phyloP scores from a whole-genome alignment of 2,797 vertebrate species.

The Etheostoma nigrum region DNA sequence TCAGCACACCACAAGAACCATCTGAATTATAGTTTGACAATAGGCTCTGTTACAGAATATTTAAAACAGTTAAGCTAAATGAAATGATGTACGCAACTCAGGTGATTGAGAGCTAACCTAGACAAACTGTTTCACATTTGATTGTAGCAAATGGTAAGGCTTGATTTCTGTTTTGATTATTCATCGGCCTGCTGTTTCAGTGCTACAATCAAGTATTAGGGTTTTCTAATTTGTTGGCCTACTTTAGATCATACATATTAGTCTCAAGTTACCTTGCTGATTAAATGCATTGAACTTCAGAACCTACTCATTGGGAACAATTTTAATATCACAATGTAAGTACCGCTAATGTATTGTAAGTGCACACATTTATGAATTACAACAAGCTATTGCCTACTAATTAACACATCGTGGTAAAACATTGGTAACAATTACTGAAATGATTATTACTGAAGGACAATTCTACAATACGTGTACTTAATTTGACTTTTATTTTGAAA shows the following conservation, averaged over 20 bases:
- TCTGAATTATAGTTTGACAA: neutral
- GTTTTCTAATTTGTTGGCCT: neutral
- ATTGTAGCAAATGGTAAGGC: neutral
- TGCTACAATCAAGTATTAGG: neutral
- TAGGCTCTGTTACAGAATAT: neutral
- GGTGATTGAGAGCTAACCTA: neutral
- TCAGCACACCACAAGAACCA: too few species aligned
- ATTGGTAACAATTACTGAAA: too few species aligned
- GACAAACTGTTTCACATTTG: neutral
- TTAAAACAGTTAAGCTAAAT: neutral
- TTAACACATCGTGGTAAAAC: neutral
- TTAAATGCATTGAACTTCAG: neutral
- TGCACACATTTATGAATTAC: neutral
- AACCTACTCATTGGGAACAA: neutral
- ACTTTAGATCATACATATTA: neutral
- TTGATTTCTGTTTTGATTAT: neutral
- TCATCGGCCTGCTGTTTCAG: neutral
- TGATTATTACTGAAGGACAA: too few species aligned
- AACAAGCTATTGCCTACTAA: neutral
- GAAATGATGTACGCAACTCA: neutral
- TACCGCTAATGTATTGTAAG: neutral
- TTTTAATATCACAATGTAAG: neutral
- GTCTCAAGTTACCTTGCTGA: neutral
- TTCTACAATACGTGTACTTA: neutral
- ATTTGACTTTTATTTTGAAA: constrained; percentile 51